Percentiles rank a stretch among this genome's conserved stretches.
Conservation (phyloP, 2,888 invertebrate genomes). For the Andrena bicolor region DNA sequence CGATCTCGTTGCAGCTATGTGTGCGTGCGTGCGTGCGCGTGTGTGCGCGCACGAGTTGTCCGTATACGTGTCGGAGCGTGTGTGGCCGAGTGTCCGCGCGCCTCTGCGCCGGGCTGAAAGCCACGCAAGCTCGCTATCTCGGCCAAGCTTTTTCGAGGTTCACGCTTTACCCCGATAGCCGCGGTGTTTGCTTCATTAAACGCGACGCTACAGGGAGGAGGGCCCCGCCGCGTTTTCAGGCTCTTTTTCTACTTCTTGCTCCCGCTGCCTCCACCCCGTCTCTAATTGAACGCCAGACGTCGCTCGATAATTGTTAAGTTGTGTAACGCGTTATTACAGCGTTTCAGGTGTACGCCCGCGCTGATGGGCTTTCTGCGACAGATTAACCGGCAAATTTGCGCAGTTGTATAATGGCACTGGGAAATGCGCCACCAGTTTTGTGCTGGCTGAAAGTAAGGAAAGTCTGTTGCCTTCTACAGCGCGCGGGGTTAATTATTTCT, state of each 20-base stretch:
- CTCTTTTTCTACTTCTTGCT: not conserved
- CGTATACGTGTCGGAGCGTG: no score
- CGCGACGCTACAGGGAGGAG: conserved; percentile 28
- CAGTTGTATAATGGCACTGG: not conserved
- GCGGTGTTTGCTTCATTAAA: conserved; percentile 59
- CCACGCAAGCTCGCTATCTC: conserved; percentile 68
- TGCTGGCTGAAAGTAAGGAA: no score
- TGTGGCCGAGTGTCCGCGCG: conserved; percentile 7
- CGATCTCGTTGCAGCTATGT: conserved; percentile 43
- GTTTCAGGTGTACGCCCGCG: conserved; percentile 23
- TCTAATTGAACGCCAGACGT: conserved; percentile 31
- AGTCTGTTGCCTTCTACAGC: no score
- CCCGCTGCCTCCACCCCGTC: not conserved
- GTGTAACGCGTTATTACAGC: conserved; percentile 50
- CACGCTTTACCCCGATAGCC: conserved; percentile 48
- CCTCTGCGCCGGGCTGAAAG: conserved; percentile 61
- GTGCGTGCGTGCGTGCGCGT: conserved; percentile 24
- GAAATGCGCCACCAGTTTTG: not conserved
- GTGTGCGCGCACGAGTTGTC: conserved; percentile 1
- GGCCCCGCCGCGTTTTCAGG: conserved; percentile 14
- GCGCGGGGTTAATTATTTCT: no score
- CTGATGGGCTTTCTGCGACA: not conserved
- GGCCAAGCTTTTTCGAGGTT: conserved; percentile 71
- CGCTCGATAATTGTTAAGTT: conserved; percentile 48
- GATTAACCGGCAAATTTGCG: not conserved